Evolutionary conservation across 2,888 invertebrate species (phyloP).

Genomic region (Cryptophagus acutangulus): DNA sequence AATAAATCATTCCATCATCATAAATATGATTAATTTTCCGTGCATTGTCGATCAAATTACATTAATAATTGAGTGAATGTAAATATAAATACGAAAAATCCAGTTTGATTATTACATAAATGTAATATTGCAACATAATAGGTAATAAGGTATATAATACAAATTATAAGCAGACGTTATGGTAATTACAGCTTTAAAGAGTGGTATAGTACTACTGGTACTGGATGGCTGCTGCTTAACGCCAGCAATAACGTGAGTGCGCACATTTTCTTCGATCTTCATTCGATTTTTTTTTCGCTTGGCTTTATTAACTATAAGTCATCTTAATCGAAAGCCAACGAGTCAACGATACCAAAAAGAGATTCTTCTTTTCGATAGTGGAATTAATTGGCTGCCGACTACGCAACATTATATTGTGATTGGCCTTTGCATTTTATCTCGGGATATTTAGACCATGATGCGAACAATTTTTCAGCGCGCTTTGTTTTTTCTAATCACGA

Average conservation of each 20-base stretch:
- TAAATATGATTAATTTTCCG: no score
- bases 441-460: slow-evolving; percentile 40
- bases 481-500: slow-evolving; percentile 14
- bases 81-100: background rate
- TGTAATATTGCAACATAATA: slow-evolving; percentile 1
- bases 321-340: slow-evolving; percentile 47
- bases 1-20: no score
- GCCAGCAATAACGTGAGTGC: slow-evolving; percentile 41
- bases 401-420: slow-evolving; percentile 43
- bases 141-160: background rate
- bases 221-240: slow-evolving; percentile 44
- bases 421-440: slow-evolving; percentile 40
- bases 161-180: slow-evolving; percentile 3
- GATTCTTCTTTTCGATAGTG: slow-evolving; percentile 42
- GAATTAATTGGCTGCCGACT: slow-evolving; percentile 45
- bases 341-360: slow-evolving; percentile 37
- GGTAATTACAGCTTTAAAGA: slow-evolving; percentile 36
- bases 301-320: slow-evolving; percentile 38
- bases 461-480: slow-evolving; percentile 29
- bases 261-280: slow-evolving; percentile 43
- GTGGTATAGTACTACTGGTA: no score
- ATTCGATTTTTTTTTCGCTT: no score
- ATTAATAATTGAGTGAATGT: no score
- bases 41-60: no score
- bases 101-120: no score